Evolutionary conservation across 2,888 invertebrate genomes (phyloP).

Genomic region (Patella ulyssiponensis): DNA sequence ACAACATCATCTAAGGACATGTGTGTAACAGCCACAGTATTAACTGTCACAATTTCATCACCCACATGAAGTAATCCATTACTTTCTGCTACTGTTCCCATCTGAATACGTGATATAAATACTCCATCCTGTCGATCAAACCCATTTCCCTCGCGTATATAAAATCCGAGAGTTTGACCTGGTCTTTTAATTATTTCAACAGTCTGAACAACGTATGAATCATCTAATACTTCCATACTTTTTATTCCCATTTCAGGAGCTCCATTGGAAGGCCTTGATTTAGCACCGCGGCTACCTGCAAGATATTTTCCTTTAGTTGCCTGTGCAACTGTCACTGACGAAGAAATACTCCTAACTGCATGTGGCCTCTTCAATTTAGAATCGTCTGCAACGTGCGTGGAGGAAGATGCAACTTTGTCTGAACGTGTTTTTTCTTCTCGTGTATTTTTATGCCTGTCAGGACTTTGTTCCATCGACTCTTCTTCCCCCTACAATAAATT

Average conservation of each 20-base stretch:
- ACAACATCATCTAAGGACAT: constrained; percentile 99
- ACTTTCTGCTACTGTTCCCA: constrained; percentile 96
- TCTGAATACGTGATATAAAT: constrained; percentile 95
- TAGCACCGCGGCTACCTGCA: constrained; percentile 25
- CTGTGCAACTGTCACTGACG: constrained; percentile 39
- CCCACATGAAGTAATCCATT: constrained; percentile 97
- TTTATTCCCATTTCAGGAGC: constrained; percentile 69
- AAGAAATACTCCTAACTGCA: constrained; percentile 39
- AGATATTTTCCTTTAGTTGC: constrained; percentile 13
- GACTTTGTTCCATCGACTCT: constrained; percentile 62
- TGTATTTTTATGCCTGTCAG: constrained; percentile 49
- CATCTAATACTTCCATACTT: constrained; percentile 64
- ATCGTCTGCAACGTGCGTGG: constrained; percentile 19
- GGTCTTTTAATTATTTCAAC: constrained; percentile 99
- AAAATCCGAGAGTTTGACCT: constrained; percentile 96
- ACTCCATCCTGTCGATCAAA: constrained; percentile 94
- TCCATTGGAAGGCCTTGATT: constrained; percentile 49
- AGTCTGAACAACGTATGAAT: constrained; percentile 67
- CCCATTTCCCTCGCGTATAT: constrained; percentile 99
- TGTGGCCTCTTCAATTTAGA: constrained; percentile 36
- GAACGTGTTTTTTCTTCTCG: constrained; percentile 33
- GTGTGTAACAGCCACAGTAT: constrained; percentile 95
- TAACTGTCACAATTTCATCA: constrained; percentile 98
- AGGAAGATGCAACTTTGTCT: constrained; percentile 17
- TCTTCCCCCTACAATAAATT: constrained; percentile 50